These are phyloP conservation scores for Megamerina dolium DNA, from an alignment of 2,888 invertebrate species.

Conservation along the genomic window DNA sequence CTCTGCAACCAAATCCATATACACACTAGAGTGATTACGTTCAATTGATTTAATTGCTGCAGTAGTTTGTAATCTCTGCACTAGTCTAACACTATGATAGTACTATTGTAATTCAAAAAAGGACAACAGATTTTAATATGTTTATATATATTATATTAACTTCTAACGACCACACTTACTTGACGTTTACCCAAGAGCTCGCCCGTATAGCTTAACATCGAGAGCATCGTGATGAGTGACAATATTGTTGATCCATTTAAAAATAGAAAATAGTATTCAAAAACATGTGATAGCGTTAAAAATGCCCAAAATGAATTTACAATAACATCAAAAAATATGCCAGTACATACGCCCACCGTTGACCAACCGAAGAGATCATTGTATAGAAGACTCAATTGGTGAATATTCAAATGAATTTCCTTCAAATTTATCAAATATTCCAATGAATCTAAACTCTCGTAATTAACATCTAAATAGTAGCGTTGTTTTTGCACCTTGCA, in stretches of 20 bases:
- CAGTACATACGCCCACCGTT: conserved; percentile 27
- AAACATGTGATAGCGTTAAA: conserved; percentile 22
- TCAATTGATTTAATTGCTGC: too few relatives aligned
- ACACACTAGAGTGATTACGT: conserved; percentile 17
- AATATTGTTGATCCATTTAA: conserved; percentile 19
- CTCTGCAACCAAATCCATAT: conserved; percentile 28
- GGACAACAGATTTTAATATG: too few relatives aligned
- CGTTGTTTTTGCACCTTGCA: conserved; percentile 19
- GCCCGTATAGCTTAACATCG: conserved; percentile 27
- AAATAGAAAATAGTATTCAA: conserved; percentile 20
- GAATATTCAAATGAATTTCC: conserved; percentile 28
- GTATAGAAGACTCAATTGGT: conserved; percentile 22
- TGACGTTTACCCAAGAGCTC: conserved; percentile 33
- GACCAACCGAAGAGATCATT: conserved; percentile 33
- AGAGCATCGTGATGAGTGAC: conserved; percentile 20
- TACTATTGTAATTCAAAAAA: too few relatives aligned
- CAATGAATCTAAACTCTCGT: conserved; percentile 26
- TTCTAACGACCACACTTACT: too few relatives aligned
- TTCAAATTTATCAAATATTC: conserved; percentile 31
- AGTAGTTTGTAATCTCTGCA: conserved; percentile 27
- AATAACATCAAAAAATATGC: conserved; percentile 29
- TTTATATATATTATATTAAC: too few relatives aligned
- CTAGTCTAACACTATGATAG: conserved; percentile 24
- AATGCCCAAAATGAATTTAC: conserved; percentile 33
- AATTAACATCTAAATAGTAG: conserved; percentile 23